These are phyloP conservation scores for Galeopsomyia nigrocyanea DNA, from an alignment of 2,888 invertebrate genomes.

Conservation along the genomic window DNA sequence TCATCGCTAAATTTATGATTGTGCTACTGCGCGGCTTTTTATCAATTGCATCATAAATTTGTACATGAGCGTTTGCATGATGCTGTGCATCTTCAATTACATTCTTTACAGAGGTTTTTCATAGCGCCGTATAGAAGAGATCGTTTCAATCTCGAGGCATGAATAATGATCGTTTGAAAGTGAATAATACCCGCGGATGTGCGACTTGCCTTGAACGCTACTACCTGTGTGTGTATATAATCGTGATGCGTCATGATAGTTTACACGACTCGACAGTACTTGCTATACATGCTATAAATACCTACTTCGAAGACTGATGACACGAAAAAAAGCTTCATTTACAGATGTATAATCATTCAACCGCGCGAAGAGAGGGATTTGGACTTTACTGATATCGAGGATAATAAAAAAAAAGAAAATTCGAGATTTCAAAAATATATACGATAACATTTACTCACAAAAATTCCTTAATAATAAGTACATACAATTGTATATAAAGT, in stretches of 20 bases:
- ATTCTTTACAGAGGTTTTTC: slow-evolving; percentile 25
- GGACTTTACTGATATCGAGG: too few relatives aligned
- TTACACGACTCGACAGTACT: slow-evolving; percentile 13
- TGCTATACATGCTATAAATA: slow-evolving; percentile 17
- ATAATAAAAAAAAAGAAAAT: slow-evolving; percentile 19
- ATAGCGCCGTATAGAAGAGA: slow-evolving; percentile 4
- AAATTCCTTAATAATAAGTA: slow-evolving; percentile 51
- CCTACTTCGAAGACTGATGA: slow-evolving; percentile 4
- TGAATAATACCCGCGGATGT: slow-evolving; percentile 33
- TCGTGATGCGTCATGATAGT: slow-evolving; percentile 29
- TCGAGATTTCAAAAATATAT: slow-evolving; percentile 53
- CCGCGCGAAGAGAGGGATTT: too few relatives aligned
- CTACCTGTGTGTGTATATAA: background rate
- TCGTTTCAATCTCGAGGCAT: slow-evolving; percentile 25
- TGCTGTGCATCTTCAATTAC: slow-evolving; percentile 25
- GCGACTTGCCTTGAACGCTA: slow-evolving; percentile 9
- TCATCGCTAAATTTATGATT: too few relatives aligned
- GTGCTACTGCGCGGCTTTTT: too few relatives aligned
- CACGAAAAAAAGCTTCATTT: slow-evolving; percentile 2
- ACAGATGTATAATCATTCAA: too few relatives aligned
- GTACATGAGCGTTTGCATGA: background rate
- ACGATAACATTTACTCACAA: slow-evolving; percentile 61
- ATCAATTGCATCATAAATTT: too few relatives aligned
- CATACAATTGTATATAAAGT: slow-evolving; percentile 48
- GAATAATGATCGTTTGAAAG: slow-evolving; percentile 40